Evolutionary conservation across 2,797 vertebrate genomes (phyloP), one percentile per base, ranked within the genome.

Genomic region (Manis javanica): DNA sequence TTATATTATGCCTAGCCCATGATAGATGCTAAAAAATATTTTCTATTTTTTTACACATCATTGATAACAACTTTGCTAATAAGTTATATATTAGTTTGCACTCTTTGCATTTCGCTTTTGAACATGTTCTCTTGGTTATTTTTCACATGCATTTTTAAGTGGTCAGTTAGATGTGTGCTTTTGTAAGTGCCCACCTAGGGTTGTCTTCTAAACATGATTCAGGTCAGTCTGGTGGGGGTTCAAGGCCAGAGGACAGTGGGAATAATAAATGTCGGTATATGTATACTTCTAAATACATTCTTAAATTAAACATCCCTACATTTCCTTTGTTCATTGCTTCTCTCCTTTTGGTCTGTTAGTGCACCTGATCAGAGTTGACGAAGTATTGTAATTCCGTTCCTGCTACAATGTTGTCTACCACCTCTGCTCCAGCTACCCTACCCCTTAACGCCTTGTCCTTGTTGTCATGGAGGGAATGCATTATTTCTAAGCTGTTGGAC

Each of bases 261-360:
- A 91, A 42, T 94, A 49, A 61, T 83, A 72, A 39, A 57, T 92
- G 39, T 91, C 46, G n/a, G 14, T 83, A 26, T 86, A 13, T 68
- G 8, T 93, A 4, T 87, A 34, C 91, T 85, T 90, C 53, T 55
- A 82, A 77, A 24, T 92, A 61, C 57, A 59, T 94, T 87, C 63
- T 91, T 83, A 93, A 88, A 84, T 31, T 88, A 55, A 95, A 53
- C 31, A 53, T 93, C 53, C 91, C 0, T 71, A 29, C 34, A 26
- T 71, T 63, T 55, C 34, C n/a, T 49, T 79, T 84, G 26, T 91
- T 74, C 29, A 14, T 87, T 74, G 29, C 57, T 82, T 93, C 81
- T 24, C 82, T 46, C 75, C 21, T 71, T 51, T 81, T 85, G 46
- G 14, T 46, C 8, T 59, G 1, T 91, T 86, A 61, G 39, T 57